These are phyloP conservation scores for Umimayanthus chanpuru DNA, from an alignment of 92 coral and sea anemone genomes.

Conservation along the genomic window DNA sequence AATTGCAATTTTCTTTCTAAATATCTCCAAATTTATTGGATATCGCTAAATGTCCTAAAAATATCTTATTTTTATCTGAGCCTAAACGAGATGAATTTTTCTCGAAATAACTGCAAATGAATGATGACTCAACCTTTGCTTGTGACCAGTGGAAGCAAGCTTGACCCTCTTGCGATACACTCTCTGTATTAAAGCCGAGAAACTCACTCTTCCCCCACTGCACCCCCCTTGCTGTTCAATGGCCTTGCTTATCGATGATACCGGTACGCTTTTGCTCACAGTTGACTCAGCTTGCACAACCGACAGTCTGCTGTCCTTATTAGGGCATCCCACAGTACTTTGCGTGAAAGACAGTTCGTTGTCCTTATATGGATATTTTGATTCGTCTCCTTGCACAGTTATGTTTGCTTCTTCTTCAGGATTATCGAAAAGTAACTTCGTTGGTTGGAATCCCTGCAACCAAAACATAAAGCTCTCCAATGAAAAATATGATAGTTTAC, in stretches of 20 bases:
- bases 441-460: constrained; percentile 64
- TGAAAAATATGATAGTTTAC: too few species aligned
- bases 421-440: constrained; percentile 67
- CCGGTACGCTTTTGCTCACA: neutral
- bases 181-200: constrained; percentile 71
- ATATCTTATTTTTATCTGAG: too few species aligned
- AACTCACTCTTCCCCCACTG: constrained; percentile 70
- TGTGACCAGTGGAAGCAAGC: constrained; percentile 25
- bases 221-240: constrained; percentile 75
- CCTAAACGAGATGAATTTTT: too few species aligned
- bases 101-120: too few species aligned
- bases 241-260: constrained; percentile 51
- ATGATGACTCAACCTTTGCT: constrained; percentile 44
- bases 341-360: neutral
- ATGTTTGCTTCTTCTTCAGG: neutral
- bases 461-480: neutral
- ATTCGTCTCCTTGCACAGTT: neutral
- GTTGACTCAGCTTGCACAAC: neutral
- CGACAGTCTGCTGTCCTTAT: constrained; percentile 2
- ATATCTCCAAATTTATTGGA: too few species aligned
- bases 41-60: too few species aligned
- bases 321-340: neutral
- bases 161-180: constrained; percentile 68
- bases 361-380: neutral
- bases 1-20: too few species aligned